Evolutionary conservation across 1,140 invertebrate genomes (phyloP), one percentile per base, ranked within the genome.

Genomic region (Geopemphigus sp.): DNA sequence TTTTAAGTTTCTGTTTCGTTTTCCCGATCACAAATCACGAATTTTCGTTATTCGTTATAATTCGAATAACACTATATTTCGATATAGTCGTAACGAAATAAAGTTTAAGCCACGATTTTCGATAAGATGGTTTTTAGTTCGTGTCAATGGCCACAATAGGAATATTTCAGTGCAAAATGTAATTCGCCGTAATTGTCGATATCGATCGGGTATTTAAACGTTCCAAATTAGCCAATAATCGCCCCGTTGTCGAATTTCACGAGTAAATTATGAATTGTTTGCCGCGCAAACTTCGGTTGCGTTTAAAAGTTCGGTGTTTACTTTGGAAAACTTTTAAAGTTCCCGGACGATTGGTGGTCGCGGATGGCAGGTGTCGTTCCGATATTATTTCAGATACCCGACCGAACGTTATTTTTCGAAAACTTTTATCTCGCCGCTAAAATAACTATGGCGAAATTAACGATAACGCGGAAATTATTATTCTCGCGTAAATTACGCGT

Each of bases 391-490:
- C 14, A 61, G 24, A 61, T 61, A 61, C 26, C 14, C 15, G 26
- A 15, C 59, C 15, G 15, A 61, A 17, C 24, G 17, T 29, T 61
- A 61, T 14, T 61, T 61, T 61, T 61, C 26, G 15, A 61, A 61
- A 61, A 61, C 59, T 61, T 61, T 61, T 61, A 61, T 61, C 59
- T 19, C 15, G 32, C 3, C 32, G 26, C 24, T 61, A 61, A 61
- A 61, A 61, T 61, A 26, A 5, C 59, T 12, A 15, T 61, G 24
- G 2, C 17, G 5, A 61, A 61, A 61, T 61, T 29, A 61, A 61
- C 17, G 15, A 17, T 29, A 61, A 39, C 32, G 32, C 8, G 32
- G 32, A 8, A 4, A 8, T 39, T 39, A 8, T 39, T 4, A 39
- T 39, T 39, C 32, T 39, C 8, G 32, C 32, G 8, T 39, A 39